phyloP scores from a whole-genome alignment of 2,888 invertebrate genomes.

The Prionchulus punctatus region DNA sequence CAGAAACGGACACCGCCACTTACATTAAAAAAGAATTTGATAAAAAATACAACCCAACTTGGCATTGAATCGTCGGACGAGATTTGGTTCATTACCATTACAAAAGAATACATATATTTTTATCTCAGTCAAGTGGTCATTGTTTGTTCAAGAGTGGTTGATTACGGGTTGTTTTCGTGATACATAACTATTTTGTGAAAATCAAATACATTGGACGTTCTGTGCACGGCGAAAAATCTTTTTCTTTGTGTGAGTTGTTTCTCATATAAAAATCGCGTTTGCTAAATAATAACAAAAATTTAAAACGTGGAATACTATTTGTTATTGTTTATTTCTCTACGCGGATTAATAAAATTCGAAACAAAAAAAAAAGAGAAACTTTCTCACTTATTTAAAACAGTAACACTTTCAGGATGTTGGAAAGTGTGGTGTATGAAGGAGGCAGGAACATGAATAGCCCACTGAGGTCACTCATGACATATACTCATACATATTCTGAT shows the following conservation, averaged over 20 bases:
- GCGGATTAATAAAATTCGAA: no score
- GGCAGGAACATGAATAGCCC: no score
- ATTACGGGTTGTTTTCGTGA: constrained; percentile 23
- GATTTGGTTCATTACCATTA: constrained; percentile 88
- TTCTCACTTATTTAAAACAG: no score
- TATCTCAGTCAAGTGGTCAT: constrained; percentile 97
- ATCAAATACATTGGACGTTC: background rate
- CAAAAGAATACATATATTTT: constrained; percentile 98
- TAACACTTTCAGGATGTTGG: no score
- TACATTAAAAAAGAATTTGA: constrained; percentile 99
- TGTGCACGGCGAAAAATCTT: background rate
- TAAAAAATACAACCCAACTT: constrained; percentile 98
- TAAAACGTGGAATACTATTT: no score
- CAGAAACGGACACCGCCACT: constrained; percentile 98
- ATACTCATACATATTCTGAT: no score
- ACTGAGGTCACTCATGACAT: no score
- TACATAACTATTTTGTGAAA: background rate
- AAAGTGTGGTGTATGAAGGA: no score
- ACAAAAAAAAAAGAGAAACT: no score
- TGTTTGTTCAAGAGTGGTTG: constrained; percentile 97
- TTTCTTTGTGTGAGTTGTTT: background rate
- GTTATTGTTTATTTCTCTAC: background rate
- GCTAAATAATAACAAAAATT: no score
- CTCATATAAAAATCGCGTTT: no score
- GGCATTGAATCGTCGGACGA: constrained; percentile 97